phyloP scores from a whole-genome alignment of 2,888 invertebrate species.

The Drosophila buzzatii region DNA sequence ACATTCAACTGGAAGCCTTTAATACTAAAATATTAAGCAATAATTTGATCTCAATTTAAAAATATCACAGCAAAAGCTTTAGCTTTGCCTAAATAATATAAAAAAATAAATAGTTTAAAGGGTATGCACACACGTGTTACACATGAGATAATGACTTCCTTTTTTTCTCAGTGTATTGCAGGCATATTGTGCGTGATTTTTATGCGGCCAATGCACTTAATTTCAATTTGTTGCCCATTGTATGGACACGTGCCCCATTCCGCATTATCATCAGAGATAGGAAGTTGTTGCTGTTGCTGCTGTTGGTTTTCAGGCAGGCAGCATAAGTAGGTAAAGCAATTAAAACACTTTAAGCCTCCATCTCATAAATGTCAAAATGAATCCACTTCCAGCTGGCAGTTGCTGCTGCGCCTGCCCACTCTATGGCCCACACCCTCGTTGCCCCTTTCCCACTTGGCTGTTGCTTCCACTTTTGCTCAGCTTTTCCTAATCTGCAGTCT shows the following conservation, averaged over 20 bases:
- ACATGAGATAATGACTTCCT: not conserved
- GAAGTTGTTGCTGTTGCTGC: conserved; percentile 6
- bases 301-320: conserved; percentile 9
- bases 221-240: conserved; percentile 51
- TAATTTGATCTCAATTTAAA: too few species aligned
- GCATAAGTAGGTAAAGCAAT: conserved; percentile 62
- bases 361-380: conserved; percentile 80
- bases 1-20: too few species aligned
- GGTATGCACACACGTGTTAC: not conserved
- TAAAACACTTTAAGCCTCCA: conserved; percentile 70
- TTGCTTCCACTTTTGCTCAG: conserved; percentile 17
- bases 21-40: too few species aligned
- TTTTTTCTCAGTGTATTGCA: conserved; percentile 25
- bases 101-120: not conserved
- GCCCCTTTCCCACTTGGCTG: not conserved
- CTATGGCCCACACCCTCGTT: not conserved
- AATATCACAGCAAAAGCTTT: too few species aligned
- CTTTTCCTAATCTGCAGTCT: conserved; percentile 31
- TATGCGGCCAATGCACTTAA: conserved; percentile 68
- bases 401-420: conserved; percentile 17
- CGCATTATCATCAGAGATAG: conserved; percentile 21
- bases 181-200: conserved; percentile 64
- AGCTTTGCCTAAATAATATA: not conserved
- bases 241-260: conserved; percentile 53
- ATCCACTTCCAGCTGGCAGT: conserved; percentile 71